phyloP scores from a whole-genome alignment of 2,113 vertebrate species.

The Fregata magnificens region DNA sequence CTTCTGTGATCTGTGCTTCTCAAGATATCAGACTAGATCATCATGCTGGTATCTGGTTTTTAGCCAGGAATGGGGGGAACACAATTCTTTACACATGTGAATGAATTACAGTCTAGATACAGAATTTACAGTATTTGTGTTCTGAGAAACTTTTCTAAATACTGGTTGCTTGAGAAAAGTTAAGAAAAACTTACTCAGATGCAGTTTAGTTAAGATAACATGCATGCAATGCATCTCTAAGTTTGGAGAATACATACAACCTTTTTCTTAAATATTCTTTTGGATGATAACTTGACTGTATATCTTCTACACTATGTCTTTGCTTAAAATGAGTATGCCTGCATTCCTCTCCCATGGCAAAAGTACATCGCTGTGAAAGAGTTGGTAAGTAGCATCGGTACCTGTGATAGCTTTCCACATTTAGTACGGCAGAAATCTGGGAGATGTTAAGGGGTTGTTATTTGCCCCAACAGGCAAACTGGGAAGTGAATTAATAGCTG shows the following conservation, averaged over 20 bases:
- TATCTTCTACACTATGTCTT: not conserved
- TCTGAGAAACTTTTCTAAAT: not conserved
- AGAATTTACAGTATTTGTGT: not conserved
- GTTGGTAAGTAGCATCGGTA: not conserved
- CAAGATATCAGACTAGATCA: not conserved
- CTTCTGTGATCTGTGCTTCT: not conserved
- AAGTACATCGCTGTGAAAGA: not conserved
- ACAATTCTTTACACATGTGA: not conserved
- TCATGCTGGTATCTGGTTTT: not conserved
- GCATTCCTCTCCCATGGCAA: not conserved
- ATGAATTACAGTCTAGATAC: not conserved
- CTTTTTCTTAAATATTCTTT: not conserved
- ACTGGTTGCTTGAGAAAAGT: not conserved
- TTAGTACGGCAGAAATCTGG: not conserved
- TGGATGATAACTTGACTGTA: not conserved
- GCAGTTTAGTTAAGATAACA: not conserved
- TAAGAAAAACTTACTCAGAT: not conserved
- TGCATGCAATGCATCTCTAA: rapidly evolving
- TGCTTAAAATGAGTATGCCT: not conserved
- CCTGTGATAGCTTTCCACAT: not conserved
- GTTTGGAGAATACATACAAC: not conserved
- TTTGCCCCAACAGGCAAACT: not conserved
- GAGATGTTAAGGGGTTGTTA: not conserved
- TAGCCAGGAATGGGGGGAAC: not conserved
- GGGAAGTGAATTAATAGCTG: not conserved